These are phyloP conservation scores for Malacosoma neustria DNA, from an alignment of 2,888 invertebrate genomes.

Conservation along the genomic window DNA sequence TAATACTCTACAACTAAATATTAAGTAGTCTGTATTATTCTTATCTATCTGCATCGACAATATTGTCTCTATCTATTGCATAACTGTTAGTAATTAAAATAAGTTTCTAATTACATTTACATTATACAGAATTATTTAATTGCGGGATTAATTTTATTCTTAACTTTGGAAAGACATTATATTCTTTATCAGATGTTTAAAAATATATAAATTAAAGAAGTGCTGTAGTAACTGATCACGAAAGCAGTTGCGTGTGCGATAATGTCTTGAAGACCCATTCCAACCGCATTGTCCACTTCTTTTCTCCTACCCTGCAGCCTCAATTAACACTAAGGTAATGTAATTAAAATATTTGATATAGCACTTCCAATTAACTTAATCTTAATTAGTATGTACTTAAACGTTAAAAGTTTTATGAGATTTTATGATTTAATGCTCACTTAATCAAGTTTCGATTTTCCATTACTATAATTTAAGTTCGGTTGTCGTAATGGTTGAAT, in stretches of 20 bases:
- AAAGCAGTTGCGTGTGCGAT: slow-evolving; percentile 25
- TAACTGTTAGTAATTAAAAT: slow-evolving; percentile 1
- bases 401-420: slow-evolving; percentile 15
- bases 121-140: not conserved
- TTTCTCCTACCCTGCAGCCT: slow-evolving; percentile 33
- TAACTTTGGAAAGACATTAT: not conserved
- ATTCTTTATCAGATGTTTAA: not conserved
- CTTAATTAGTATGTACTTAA: slow-evolving; percentile 24
- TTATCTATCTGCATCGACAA: slow-evolving; percentile 48
- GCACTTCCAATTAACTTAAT: slow-evolving; percentile 20
- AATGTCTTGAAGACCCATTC: slow-evolving; percentile 40
- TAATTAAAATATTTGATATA: slow-evolving; percentile 32
- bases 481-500: slow-evolving; percentile 24
- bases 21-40: slow-evolving; percentile 11
- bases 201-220: too few species aligned
- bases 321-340: slow-evolving; percentile 44
- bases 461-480: slow-evolving; percentile 13
- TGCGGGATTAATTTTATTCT: slow-evolving; percentile 2
- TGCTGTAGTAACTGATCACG: slow-evolving; percentile 2
- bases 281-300: slow-evolving; percentile 28
- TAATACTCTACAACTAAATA: slow-evolving; percentile 55
- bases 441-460: slow-evolving; percentile 20
- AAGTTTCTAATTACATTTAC: not conserved
- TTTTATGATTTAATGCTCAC: slow-evolving; percentile 21
- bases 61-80: slow-evolving; percentile 35